A percentile compares a stretch with the other conserved stretches of the same genome.
Evolutionary conservation across 2,797 vertebrate species (phyloP).

Genomic region (Pteronotus mesoamericanus): DNA sequence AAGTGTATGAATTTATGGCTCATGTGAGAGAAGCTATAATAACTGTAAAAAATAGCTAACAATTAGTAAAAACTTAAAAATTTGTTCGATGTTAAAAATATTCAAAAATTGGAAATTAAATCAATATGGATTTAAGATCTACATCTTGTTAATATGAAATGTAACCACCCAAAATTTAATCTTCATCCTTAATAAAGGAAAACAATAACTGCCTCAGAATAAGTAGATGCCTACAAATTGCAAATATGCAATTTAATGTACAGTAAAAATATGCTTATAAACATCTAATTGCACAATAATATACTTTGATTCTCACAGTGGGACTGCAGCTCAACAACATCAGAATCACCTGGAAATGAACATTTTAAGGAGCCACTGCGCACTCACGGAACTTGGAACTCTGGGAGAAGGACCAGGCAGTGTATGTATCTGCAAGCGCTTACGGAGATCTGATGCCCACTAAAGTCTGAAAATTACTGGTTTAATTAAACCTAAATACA

Average conservation of each 20-base stretch:
- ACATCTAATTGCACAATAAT: background rate
- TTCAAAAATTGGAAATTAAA: background rate
- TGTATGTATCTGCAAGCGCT: background rate
- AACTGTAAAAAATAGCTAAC: background rate
- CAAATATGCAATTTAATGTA: background rate
- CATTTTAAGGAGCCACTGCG: background rate
- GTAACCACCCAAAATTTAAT: background rate
- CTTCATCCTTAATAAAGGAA: background rate
- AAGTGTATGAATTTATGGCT: background rate
- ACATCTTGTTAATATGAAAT: background rate
- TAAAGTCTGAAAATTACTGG: background rate
- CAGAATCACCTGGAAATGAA: background rate
- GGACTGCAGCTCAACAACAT: background rate
- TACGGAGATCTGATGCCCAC: background rate
- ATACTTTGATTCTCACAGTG: background rate
- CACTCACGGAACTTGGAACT: background rate
- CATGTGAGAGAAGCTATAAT: background rate
- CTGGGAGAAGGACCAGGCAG: background rate
- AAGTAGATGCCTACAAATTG: background rate
- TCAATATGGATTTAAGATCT: background rate
- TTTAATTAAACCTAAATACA: background rate
- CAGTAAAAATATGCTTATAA: background rate
- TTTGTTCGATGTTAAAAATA: background rate
- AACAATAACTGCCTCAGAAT: background rate
- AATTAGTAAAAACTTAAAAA: background rate